A percentile compares a stretch with the other conserved stretches of the same genome.
phyloP scores from a whole-genome alignment of 1,140 invertebrate species.

The Eueides isabella region DNA sequence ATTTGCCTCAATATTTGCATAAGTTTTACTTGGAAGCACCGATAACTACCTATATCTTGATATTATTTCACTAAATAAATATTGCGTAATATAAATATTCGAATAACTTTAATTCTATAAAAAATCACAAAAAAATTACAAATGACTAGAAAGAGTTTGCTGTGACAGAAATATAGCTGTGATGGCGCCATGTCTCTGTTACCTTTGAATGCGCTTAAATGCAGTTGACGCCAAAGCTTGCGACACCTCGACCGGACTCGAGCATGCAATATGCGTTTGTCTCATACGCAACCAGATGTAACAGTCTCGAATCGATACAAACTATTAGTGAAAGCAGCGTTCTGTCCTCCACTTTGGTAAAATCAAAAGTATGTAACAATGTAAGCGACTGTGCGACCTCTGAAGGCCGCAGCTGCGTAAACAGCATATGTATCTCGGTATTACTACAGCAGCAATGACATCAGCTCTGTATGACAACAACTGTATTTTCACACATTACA shows the following conservation, averaged over 20 bases:
- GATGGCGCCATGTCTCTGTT: constrained; percentile 57
- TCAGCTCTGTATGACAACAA: constrained; percentile 47
- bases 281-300: constrained; percentile 53
- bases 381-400: constrained; percentile 49
- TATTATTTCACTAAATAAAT: not conserved
- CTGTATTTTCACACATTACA: too few relatives aligned
- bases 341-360: constrained; percentile 29
- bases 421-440: constrained; percentile 56
- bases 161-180: constrained; percentile 38
- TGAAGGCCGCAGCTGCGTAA: constrained; percentile 72
- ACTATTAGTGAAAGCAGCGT: constrained; percentile 49
- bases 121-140: not conserved
- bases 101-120: not conserved
- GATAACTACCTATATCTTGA: not conserved
- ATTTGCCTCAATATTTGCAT: not conserved
- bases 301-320: constrained; percentile 34
- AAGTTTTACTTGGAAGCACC: not conserved
- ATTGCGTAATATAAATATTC: not conserved
- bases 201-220: constrained; percentile 56
- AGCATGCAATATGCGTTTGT: constrained; percentile 66
- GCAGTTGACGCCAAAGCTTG: constrained; percentile 63
- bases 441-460: constrained; percentile 66
- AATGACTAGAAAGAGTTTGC: not conserved
- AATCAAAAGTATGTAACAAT: constrained; percentile 39
- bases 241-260: constrained; percentile 63